Percentiles rank a stretch among this genome's conserved stretches.
These are phyloP conservation scores for Phortica magna DNA, from an alignment of 2,888 invertebrate genomes.

Conservation along the genomic window DNA sequence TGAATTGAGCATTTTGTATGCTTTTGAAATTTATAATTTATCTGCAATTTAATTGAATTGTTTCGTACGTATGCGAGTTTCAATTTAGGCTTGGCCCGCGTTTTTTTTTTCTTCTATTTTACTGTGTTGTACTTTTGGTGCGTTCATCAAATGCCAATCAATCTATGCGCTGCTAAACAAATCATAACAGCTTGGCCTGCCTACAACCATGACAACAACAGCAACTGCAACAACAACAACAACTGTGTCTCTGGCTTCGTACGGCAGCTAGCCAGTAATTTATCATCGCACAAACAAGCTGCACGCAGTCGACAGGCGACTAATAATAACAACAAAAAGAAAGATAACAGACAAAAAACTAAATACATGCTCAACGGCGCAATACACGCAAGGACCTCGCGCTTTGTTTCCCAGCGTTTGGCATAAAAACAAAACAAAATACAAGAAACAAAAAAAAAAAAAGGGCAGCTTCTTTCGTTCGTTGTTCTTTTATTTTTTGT, in stretches of 20 bases:
- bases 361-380: background rate
- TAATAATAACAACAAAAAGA: slow-evolving; percentile 10
- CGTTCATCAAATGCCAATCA: slow-evolving; percentile 30
- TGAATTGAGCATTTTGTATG: slow-evolving; percentile 51
- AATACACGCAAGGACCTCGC: background rate
- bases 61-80: slow-evolving; percentile 21
- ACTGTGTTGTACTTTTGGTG: background rate
- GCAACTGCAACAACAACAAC: background rate
- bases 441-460: background rate
- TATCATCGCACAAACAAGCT: slow-evolving; percentile 63
- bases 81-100: background rate
- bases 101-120: too few relatives aligned
- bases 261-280: slow-evolving; percentile 57
- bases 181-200: slow-evolving; percentile 57
- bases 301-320: background rate
- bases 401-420: slow-evolving; percentile 22
- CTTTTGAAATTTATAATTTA: slow-evolving; percentile 42
- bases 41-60: slow-evolving; percentile 54
- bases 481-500: background rate
- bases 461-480: background rate
- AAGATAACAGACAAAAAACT: slow-evolving; percentile 22
- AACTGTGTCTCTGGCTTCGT: background rate
- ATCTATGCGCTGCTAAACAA: slow-evolving; percentile 50
- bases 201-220: background rate
- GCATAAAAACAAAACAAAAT: background rate